Conservation (phyloP, 64 coral and sea anemone species). For the Montipora efflorescens region DNA sequence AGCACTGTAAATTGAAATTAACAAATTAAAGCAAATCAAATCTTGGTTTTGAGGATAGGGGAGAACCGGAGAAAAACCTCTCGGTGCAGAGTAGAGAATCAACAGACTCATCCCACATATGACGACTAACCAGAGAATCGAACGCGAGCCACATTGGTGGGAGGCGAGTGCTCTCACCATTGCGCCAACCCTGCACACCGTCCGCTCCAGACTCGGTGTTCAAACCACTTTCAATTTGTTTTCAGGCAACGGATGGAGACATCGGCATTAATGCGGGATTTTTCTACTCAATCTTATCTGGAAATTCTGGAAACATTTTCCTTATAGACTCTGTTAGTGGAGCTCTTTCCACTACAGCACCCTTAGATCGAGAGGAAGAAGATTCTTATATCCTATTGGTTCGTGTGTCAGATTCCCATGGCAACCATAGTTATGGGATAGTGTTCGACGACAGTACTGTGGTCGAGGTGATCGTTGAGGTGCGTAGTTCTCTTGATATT, state of each 20-base stretch:
- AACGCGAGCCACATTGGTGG: too few relatives aligned
- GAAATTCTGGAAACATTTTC: slow-evolving; percentile 79
- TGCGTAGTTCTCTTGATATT: not conserved
- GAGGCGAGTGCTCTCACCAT: too few relatives aligned
- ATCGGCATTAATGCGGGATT: slow-evolving; percentile 87
- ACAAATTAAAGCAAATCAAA: too few relatives aligned
- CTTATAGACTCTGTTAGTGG: slow-evolving; percentile 70
- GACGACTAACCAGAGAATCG: too few relatives aligned
- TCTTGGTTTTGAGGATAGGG: too few relatives aligned
- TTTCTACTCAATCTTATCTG: slow-evolving; percentile 77
- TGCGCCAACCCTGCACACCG: too few relatives aligned
- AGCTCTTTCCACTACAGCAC: slow-evolving; percentile 59
- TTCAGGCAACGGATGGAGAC: slow-evolving; percentile 85
- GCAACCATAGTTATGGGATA: slow-evolving; percentile 75
- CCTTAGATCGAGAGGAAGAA: slow-evolving; percentile 76
- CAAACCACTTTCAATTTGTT: not conserved
- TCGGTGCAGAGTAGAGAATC: too few relatives aligned
- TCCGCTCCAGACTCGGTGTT: too few relatives aligned
- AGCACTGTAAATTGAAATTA: too few relatives aligned
- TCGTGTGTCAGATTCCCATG: slow-evolving; percentile 86
- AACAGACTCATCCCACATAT: too few relatives aligned
- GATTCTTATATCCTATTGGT: slow-evolving; percentile 70
- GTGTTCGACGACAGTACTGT: slow-evolving; percentile 81
- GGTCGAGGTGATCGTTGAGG: slow-evolving; percentile 88
- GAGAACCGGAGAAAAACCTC: too few relatives aligned